Conservation (phyloP, 1,140 invertebrate species). For the Trypoxylus dichotomus region DNA sequence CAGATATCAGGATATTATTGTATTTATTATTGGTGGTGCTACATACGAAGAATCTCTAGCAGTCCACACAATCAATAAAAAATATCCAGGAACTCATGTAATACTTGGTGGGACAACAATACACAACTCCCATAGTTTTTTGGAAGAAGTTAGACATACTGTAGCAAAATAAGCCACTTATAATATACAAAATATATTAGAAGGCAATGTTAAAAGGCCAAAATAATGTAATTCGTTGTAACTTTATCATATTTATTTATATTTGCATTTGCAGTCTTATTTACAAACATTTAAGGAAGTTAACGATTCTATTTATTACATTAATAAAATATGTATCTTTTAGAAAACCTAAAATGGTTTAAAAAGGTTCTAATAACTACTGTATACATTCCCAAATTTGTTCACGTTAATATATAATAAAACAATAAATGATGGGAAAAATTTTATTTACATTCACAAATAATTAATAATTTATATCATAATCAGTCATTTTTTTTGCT, state of each 20-base stretch:
- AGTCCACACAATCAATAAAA: conserved; percentile 81
- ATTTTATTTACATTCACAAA: not conserved
- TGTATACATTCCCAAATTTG: no score
- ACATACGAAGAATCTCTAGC: conserved; percentile 95
- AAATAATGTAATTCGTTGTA: no score
- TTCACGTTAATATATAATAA: not conserved
- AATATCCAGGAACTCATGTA: conserved; percentile 73
- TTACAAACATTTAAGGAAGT: no score
- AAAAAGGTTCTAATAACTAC: no score
- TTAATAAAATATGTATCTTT: no score
- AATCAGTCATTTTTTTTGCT: conserved; percentile 71
- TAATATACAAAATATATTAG: no score
- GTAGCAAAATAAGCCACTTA: conserved; percentile 38
- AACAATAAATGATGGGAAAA: not conserved
- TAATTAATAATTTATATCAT: conserved; percentile 69
- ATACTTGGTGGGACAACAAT: conserved; percentile 89
- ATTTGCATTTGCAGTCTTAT: no score
- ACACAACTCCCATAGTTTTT: conserved; percentile 84
- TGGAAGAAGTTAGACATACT: conserved; percentile 69
- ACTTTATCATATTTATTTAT: not conserved
- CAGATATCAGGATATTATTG: conserved; percentile 84
- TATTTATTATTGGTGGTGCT: conserved; percentile 94
- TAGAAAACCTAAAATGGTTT: no score
- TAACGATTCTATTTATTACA: no score
- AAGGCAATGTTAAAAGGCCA: no score